phyloP scores from a whole-genome alignment of 2,113 vertebrate species.

The Dermatemys mawii region DNA sequence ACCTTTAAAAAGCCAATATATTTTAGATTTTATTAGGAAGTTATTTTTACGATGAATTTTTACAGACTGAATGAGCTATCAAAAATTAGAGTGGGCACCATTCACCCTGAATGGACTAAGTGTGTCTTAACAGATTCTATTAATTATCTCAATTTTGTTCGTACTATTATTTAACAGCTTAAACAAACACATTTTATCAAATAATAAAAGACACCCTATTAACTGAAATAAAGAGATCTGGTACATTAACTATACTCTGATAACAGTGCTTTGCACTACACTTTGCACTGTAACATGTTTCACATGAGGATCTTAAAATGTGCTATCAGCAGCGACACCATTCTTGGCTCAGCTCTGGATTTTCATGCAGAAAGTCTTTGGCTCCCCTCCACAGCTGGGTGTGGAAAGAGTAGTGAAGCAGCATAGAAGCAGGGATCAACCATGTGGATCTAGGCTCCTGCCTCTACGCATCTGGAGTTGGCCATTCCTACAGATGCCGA shows the following conservation, averaged over 20 bases:
- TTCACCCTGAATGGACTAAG: background rate
- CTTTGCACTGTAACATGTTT: background rate
- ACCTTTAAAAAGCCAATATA: background rate
- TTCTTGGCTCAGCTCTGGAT: background rate
- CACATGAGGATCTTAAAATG: background rate
- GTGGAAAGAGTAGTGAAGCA: background rate
- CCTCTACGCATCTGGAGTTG: background rate
- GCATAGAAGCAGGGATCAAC: background rate
- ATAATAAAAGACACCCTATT: background rate
- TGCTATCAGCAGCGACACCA: background rate
- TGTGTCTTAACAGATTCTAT: background rate
- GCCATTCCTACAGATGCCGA: background rate
- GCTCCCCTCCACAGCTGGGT: background rate
- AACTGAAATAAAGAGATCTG: background rate
- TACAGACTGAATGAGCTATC: background rate
- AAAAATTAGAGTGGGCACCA: background rate
- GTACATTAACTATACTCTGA: background rate
- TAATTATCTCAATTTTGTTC: background rate
- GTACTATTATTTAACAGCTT: background rate
- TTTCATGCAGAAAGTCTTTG: background rate
- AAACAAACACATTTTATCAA: no score
- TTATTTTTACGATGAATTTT: background rate
- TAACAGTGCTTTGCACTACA: background rate
- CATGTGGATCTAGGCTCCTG: background rate
- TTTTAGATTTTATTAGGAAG: background rate